Conservation (phyloP, 1,140 invertebrate species). For the Saxidomus purpurata region DNA sequence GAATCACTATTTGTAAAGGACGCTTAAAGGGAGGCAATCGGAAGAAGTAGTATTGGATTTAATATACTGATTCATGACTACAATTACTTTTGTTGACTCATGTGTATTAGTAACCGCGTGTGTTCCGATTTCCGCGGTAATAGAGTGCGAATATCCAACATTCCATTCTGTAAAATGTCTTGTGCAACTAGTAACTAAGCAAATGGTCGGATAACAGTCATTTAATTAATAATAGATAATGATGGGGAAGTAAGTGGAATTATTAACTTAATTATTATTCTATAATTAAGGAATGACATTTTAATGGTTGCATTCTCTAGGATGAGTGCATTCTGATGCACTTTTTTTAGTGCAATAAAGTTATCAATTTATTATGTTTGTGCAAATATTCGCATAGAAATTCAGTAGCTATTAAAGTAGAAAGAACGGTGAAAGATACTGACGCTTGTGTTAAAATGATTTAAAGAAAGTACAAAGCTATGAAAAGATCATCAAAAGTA, state of each 20-base stretch:
- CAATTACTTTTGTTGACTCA: conserved; percentile 58
- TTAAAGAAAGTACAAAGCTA: not conserved
- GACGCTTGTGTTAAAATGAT: not conserved
- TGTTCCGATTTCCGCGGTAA: conserved; percentile 23
- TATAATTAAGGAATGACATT: not conserved
- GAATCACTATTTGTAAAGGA: not conserved
- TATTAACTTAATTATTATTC: not conserved
- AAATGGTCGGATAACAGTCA: not conserved
- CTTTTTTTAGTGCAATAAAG: not conserved
- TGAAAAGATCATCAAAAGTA: not conserved
- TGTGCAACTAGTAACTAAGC: not conserved
- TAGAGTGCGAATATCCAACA: not conserved
- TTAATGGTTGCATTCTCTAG: not conserved
- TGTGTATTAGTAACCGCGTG: conserved; percentile 54
- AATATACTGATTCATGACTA: conserved; percentile 39
- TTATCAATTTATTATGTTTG: too few species aligned
- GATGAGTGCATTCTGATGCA: not conserved
- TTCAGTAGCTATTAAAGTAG: too few species aligned
- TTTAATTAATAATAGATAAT: not conserved
- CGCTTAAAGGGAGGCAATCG: conserved; percentile 24
- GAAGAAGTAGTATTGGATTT: not conserved
- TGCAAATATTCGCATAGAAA: too few species aligned
- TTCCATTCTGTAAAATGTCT: conserved; percentile 10
- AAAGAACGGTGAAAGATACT: too few species aligned
- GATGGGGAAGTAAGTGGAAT: conserved; percentile 31